A percentile compares a stretch with the other conserved stretches of the same genome.
Evolutionary conservation across 2,888 invertebrate genomes (phyloP).

Genomic region (Hyppa rectilinea): DNA sequence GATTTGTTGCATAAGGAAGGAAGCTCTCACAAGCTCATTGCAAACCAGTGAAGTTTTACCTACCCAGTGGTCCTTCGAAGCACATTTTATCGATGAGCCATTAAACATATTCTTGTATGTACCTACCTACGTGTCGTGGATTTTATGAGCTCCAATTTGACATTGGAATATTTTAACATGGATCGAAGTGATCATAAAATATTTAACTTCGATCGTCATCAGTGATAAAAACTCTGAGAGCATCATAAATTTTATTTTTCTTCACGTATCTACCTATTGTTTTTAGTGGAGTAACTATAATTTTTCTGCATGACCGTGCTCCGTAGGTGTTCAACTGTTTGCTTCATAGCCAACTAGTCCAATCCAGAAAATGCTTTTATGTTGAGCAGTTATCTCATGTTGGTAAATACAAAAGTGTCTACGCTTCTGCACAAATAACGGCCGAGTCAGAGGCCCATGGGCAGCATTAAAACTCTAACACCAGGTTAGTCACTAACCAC

Average conservation of each 20-base stretch:
- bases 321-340: neutral
- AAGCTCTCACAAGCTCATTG: neutral
- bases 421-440: neutral
- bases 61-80: neutral
- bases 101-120: neutral
- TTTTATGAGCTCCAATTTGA: slow-evolving; percentile 24
- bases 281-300: neutral
- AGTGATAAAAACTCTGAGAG: slow-evolving; percentile 35
- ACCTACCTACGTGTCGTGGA: neutral
- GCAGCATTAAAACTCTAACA: too few species aligned
- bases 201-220: slow-evolving; percentile 32
- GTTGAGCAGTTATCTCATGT: neutral
- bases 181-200: slow-evolving; percentile 40
- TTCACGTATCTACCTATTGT: slow-evolving; percentile 29
- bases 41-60: neutral
- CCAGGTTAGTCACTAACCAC: too few species aligned
- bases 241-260: slow-evolving; percentile 30
- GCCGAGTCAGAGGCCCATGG: too few species aligned
- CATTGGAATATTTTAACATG: slow-evolving; percentile 25
- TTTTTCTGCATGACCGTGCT: neutral
- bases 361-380: neutral
- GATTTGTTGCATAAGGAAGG: neutral
- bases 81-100: neutral
- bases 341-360: neutral
- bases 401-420: neutral